These are phyloP conservation scores for Parus major DNA, from an alignment of 2,113 vertebrate species.

Conservation along the genomic window DNA sequence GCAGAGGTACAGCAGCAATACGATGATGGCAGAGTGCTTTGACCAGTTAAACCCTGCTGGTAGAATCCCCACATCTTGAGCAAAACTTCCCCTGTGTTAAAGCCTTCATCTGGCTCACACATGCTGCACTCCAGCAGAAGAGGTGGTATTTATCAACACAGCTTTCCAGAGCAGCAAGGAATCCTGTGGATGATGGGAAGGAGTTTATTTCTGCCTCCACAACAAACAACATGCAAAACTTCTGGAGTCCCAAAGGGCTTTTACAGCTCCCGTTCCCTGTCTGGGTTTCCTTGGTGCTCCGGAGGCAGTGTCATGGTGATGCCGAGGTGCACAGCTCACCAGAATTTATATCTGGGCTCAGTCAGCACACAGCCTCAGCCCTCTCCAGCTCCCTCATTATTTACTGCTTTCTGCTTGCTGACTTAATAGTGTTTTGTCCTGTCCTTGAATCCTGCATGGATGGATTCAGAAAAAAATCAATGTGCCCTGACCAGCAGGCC, in stretches of 20 bases:
- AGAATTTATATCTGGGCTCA: slow-evolving; percentile 42
- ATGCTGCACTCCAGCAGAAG: rapidly evolving
- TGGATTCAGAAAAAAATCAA: slow-evolving; percentile 59
- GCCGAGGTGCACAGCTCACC: neutral
- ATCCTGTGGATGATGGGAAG: neutral
- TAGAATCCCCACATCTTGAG: neutral
- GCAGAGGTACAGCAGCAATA: neutral
- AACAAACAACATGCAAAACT: neutral
- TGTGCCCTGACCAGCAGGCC: neutral
- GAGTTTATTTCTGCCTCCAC: neutral
- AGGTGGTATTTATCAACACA: neutral
- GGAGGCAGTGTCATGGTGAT: neutral
- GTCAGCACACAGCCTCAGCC: neutral
- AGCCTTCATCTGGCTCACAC: neutral
- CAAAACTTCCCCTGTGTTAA: neutral
- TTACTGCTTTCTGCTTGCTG: slow-evolving; percentile 67
- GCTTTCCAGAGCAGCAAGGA: neutral
- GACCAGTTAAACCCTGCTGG: neutral
- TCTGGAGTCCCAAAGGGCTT: neutral
- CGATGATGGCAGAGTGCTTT: neutral
- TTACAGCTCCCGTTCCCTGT: neutral
- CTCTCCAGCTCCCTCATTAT: slow-evolving; percentile 41
- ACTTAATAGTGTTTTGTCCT: slow-evolving; percentile 66
- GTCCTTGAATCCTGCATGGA: slow-evolving; percentile 62
- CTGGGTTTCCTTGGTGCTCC: neutral